These are phyloP conservation scores for Brachionus koreanus DNA, from an alignment of 1,140 invertebrate species.

Conservation along the genomic window DNA sequence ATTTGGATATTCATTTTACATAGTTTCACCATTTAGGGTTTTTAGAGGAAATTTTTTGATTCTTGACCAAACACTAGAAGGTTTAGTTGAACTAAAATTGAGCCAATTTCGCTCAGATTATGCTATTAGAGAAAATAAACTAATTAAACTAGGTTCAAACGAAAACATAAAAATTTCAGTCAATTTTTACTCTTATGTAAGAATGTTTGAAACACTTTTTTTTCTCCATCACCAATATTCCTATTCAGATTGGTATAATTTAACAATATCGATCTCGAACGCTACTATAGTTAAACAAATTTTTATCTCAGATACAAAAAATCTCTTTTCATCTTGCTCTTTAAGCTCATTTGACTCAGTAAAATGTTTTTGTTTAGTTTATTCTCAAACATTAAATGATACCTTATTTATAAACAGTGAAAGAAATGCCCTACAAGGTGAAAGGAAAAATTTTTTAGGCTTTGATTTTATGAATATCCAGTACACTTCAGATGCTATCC, in stretches of 20 bases:
- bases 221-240: neutral
- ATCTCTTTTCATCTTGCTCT: neutral
- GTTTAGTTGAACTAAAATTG: neutral
- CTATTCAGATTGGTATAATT: neutral
- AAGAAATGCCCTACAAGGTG: neutral
- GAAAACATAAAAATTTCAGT: neutral
- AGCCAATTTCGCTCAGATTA: neutral
- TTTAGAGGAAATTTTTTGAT: neutral
- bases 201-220: neutral
- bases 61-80: neutral
- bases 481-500: neutral
- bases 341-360: neutral
- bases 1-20: neutral
- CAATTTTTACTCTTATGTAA: neutral
- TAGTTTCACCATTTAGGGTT: neutral
- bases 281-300: neutral
- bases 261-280: neutral
- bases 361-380: neutral
- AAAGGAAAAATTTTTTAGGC: neutral
- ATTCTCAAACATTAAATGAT: neutral
- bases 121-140: neutral
- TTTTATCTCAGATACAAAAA: neutral
- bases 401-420: neutral
- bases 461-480: neutral
- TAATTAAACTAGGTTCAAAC: neutral